A percentile compares a stretch with the other conserved stretches of the same genome.
Evolutionary conservation across 1,140 invertebrate genomes (phyloP).

Genomic region (Paraescarpia echinospica): DNA sequence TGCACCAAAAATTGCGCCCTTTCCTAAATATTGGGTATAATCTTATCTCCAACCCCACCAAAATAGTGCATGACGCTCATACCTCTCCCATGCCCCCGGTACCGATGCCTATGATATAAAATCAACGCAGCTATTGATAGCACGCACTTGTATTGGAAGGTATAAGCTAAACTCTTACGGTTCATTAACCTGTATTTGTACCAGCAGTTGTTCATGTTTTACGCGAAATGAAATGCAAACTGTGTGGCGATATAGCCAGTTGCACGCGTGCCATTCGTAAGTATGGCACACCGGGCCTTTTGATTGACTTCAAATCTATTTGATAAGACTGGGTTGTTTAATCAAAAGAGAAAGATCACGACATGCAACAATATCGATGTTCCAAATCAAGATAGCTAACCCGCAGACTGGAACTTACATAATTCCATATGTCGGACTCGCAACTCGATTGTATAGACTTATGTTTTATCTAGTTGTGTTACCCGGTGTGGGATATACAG

Average conservation of each 20-base stretch:
- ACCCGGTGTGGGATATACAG: too few species aligned
- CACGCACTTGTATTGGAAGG: background rate
- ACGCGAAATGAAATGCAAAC: background rate
- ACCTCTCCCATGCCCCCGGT: too few species aligned
- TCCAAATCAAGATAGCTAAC: background rate
- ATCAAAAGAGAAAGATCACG: background rate
- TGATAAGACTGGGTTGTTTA: background rate
- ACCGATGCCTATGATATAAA: too few species aligned
- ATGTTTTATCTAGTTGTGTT: too few species aligned
- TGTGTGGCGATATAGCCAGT: background rate
- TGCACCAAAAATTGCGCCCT: too few species aligned
- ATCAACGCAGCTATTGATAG: too few species aligned
- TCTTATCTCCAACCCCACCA: too few species aligned
- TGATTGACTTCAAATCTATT: background rate
- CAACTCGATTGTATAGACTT: too few species aligned
- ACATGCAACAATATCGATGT: background rate
- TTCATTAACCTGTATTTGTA: background rate
- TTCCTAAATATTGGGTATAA: too few species aligned
- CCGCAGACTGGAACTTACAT: background rate
- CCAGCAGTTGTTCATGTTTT: background rate
- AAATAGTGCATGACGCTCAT: too few species aligned
- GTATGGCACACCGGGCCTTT: background rate
- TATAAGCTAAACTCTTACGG: background rate
- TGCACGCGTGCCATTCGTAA: background rate
- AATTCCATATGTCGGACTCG: background rate